Evolutionary conservation across 2,113 vertebrate species (phyloP).

Genomic region (Cryptomyrus ogoouensis): DNA sequence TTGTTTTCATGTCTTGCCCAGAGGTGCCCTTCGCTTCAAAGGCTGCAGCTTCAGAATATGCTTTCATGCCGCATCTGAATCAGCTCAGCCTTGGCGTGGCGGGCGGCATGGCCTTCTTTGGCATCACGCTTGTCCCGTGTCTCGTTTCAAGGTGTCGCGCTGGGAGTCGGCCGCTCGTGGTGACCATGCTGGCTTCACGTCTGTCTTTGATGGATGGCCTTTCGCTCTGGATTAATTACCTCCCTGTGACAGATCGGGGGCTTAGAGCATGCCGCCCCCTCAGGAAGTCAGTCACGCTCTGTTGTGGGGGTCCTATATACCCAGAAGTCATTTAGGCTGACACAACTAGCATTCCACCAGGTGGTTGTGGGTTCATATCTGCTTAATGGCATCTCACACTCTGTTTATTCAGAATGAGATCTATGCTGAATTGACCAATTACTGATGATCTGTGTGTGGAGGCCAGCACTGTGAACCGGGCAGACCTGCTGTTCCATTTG

Average conservation of each 20-base stretch:
- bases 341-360: background rate
- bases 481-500: background rate
- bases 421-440: background rate
- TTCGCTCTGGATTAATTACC: slow-evolving; percentile 49
- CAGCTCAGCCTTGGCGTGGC: slow-evolving; percentile 24
- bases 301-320: background rate
- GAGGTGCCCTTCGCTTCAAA: background rate
- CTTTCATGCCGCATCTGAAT: slow-evolving; percentile 8
- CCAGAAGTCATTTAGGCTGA: background rate
- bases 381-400: background rate
- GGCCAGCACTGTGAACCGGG: background rate
- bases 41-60: background rate
- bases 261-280: background rate
- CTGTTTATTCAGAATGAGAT: background rate
- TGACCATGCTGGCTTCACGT: slow-evolving; percentile 18
- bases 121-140: slow-evolving; percentile 16
- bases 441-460: background rate
- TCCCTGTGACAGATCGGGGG: slow-evolving; percentile 18
- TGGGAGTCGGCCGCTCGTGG: background rate
- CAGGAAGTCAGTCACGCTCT: background rate
- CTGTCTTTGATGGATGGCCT: slow-evolving; percentile 58
- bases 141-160: background rate
- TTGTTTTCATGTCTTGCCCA: background rate
- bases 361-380: background rate
- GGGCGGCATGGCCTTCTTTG: slow-evolving; percentile 23